Percentiles rank a stretch among this genome's conserved stretches.
Conservation (phyloP, 1,140 invertebrate species). For the Ericerus pela region DNA sequence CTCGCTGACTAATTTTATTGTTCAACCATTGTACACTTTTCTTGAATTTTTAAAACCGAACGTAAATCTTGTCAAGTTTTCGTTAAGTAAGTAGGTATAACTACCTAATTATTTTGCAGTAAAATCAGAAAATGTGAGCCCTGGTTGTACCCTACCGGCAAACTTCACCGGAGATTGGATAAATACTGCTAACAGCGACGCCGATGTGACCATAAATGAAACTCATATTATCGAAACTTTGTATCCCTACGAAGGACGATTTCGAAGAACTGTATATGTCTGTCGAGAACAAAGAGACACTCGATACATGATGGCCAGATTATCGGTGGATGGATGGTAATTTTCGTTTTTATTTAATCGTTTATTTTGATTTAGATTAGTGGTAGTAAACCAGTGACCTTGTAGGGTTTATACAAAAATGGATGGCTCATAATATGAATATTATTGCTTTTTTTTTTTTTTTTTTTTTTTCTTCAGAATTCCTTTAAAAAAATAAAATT, state of each 20-base stretch:
- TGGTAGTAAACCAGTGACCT: too few relatives aligned
- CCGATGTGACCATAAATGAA: slow-evolving; percentile 83
- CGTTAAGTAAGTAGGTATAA: slow-evolving; percentile 6
- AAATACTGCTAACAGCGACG: slow-evolving; percentile 90
- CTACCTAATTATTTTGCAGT: slow-evolving; percentile 34
- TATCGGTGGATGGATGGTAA: slow-evolving; percentile 89
- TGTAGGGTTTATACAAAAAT: too few relatives aligned
- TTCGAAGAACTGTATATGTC: slow-evolving; percentile 77
- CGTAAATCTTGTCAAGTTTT: slow-evolving; percentile 6
- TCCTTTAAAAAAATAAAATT: too few relatives aligned
- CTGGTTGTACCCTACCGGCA: slow-evolving; percentile 78
- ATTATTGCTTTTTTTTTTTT: too few relatives aligned
- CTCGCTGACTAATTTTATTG: background rate
- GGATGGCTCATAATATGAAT: too few relatives aligned
- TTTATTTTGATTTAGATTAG: too few relatives aligned
- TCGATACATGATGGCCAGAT: slow-evolving; percentile 76
- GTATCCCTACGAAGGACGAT: slow-evolving; percentile 78
- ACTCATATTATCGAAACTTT: slow-evolving; percentile 92
- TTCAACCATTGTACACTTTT: background rate
- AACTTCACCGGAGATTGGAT: slow-evolving; percentile 93
- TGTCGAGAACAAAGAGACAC: slow-evolving; percentile 77
- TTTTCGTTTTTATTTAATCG: background rate
- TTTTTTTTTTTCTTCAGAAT: too few relatives aligned
- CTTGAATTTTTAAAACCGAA: background rate
- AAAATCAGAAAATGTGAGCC: slow-evolving; percentile 69